phyloP scores from a whole-genome alignment of 2,797 vertebrate genomes.

The Sebastolobus altivelis region DNA sequence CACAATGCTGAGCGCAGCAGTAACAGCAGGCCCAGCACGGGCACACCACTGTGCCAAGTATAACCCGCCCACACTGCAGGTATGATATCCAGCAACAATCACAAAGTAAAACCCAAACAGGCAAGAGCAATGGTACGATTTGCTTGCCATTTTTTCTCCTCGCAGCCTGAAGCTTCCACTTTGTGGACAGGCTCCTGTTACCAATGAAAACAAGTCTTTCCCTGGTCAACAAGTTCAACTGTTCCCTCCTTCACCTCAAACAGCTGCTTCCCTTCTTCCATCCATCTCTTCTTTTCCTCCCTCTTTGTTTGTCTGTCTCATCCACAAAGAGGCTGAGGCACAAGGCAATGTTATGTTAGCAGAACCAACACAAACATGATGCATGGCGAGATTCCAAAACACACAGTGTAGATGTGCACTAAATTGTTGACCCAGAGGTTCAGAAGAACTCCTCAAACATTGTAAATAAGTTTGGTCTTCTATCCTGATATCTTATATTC shows the following conservation, averaged over 20 bases:
- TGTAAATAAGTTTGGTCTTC: not conserved
- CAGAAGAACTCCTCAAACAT: not conserved
- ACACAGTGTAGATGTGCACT: not conserved
- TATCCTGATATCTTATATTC: not conserved
- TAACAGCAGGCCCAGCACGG: conserved; percentile 51
- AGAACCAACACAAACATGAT: conserved; percentile 42
- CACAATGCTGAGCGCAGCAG: conserved; percentile 49
- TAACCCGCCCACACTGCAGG: conserved; percentile 45
- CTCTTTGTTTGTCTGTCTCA: conserved; percentile 9
- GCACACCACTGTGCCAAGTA: conserved; percentile 52
- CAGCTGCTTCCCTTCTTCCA: conserved; percentile 44
- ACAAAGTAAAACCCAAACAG: conserved; percentile 27
- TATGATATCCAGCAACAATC: conserved; percentile 35
- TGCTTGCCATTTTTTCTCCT: not conserved
- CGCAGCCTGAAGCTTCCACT: conserved; percentile 14
- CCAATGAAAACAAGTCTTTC: conserved; percentile 40
- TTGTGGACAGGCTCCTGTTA: conserved; percentile 12
- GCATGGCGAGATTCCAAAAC: conserved; percentile 29
- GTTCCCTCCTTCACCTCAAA: conserved; percentile 42
- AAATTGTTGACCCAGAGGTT: conserved; percentile 31
- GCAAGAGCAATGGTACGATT: conserved; percentile 1
- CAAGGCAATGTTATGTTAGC: conserved; percentile 17
- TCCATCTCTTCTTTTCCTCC: conserved; percentile 2
- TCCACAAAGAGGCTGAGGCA: conserved; percentile 8
- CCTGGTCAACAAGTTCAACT: conserved; percentile 59